These are phyloP conservation scores for Nephotettix cincticeps DNA, from an alignment of 1,140 invertebrate genomes.

Conservation along the genomic window DNA sequence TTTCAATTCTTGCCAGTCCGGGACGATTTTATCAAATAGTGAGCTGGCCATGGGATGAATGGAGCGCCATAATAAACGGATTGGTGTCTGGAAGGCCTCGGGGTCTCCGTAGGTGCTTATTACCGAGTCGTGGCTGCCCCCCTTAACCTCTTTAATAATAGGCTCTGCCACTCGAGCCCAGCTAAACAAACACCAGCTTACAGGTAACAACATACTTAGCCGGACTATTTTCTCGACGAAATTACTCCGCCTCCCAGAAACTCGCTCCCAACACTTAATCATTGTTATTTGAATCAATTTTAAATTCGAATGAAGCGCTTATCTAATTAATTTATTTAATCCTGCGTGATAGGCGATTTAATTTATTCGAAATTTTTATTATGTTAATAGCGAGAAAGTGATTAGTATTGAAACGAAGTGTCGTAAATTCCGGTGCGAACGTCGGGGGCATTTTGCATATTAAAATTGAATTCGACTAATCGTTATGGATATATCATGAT, in stretches of 20 bases:
- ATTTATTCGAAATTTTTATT: conserved; percentile 5
- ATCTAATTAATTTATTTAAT: conserved; percentile 8
- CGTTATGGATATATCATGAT: no score
- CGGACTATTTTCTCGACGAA: conserved; percentile 19
- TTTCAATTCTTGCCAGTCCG: conserved; percentile 1
- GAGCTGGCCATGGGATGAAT: conserved; percentile 5
- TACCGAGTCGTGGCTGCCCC: conserved; percentile 4
- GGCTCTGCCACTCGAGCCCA: conserved; percentile 4
- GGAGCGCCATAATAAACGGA: conserved; percentile 3
- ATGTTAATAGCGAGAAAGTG: conserved; percentile 2
- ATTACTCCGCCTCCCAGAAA: conserved; percentile 5
- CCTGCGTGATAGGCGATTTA: neutral
- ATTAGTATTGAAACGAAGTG: neutral
- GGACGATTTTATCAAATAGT: conserved; percentile 10
- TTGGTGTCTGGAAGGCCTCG: conserved; percentile 11
- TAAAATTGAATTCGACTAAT: neutral
- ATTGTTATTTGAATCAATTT: conserved; percentile 13
- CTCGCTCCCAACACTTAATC: conserved; percentile 11
- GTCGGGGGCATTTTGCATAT: neutral
- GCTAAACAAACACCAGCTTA: conserved; percentile 24
- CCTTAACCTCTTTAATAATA: conserved; percentile 23
- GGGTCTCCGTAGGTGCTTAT: conserved; percentile 10
- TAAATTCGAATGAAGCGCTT: conserved; percentile 5
- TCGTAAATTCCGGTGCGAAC: neutral
- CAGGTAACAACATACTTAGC: conserved; percentile 24